Percentiles rank a stretch among this genome's conserved stretches.
Conservation (phyloP, 2,113 vertebrate species). For the Callipepla squamata region DNA sequence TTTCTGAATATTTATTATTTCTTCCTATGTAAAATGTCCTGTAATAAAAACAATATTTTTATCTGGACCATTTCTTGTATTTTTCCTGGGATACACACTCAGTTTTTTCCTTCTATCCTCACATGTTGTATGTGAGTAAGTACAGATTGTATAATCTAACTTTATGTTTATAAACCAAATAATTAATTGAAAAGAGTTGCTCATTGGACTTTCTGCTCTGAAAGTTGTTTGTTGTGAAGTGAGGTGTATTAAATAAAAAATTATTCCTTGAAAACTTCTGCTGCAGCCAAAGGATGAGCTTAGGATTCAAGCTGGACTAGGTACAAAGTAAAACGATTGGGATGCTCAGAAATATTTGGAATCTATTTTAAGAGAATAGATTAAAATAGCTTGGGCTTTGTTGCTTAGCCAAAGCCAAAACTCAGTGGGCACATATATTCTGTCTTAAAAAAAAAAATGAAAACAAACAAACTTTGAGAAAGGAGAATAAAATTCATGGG, state of each 20-base stretch:
- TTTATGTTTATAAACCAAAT: background rate
- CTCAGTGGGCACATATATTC: background rate
- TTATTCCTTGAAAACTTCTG: background rate
- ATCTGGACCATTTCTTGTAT: background rate
- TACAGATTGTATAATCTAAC: background rate
- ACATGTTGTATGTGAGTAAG: background rate
- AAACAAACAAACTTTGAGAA: background rate
- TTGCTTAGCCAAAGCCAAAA: background rate
- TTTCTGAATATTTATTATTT: background rate
- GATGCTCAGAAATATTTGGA: background rate
- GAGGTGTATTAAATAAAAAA: background rate
- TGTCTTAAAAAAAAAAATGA: background rate
- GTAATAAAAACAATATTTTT: background rate
- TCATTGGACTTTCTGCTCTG: background rate
- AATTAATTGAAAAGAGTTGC: background rate
- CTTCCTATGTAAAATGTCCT: background rate
- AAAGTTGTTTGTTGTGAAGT: background rate
- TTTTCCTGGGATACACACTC: background rate
- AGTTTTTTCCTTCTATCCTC: background rate
- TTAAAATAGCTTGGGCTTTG: background rate
- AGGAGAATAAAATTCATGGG: background rate
- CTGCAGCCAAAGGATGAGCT: background rate
- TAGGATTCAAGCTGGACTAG: background rate
- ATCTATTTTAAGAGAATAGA: background rate
- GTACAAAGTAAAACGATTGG: conserved; percentile 2